Base-by-base conservation (phyloP, 2,888 invertebrate species). In the Diarsia brunnea region DNA sequence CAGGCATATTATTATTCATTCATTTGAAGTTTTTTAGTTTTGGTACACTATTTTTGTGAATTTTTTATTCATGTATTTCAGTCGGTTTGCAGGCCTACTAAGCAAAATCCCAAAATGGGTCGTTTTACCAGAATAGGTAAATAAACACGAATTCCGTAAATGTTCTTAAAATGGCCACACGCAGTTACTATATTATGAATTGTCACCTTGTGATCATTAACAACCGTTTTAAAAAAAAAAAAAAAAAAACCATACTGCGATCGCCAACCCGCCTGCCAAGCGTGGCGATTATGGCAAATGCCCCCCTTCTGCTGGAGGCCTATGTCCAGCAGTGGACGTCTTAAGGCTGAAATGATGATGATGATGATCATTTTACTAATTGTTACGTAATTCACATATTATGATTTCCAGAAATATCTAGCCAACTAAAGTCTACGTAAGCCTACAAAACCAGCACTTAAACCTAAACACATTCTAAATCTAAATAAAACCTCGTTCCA, bases 401-500 rank as follows among this genome's bases (percentile, higher is more conserved):
- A n/a, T 12, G n/a, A 24, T 14, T 4, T 14, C 24, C 24, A 27
- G 4, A 60, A 60, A 19, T 47, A 12, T 61, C 61, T 38, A 43
- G 14, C 14, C 5, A 43, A 51, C 43, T 1, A 51, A 19, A 61
- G 11, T 16, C 53, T 21, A 11, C 8, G 1, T 19, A n/a, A 70
- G 7, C 43, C 43, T 45, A n/a, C 27, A 2, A 66, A 55, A n/a
- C 12, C 21, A 45, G 58, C 51, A 60, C 21, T 43, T 53, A 69
- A 38, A 69, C 24, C 31, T 61, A 64, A 68, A 71, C 71, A 73
- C 75, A 53, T 51, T 51, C 12, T 79, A 72, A 67, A 80, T 70
- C 70, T 49, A 81, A 78, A 85, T 81, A 75, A 79, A 81, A 78
- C 66, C 61, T 58, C 24, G 63, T 83, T 70, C 11, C 31, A 60